These are phyloP conservation scores for Astyanax mexicanus DNA, from an alignment of 2,797 vertebrate species.

Conservation along the genomic window DNA sequence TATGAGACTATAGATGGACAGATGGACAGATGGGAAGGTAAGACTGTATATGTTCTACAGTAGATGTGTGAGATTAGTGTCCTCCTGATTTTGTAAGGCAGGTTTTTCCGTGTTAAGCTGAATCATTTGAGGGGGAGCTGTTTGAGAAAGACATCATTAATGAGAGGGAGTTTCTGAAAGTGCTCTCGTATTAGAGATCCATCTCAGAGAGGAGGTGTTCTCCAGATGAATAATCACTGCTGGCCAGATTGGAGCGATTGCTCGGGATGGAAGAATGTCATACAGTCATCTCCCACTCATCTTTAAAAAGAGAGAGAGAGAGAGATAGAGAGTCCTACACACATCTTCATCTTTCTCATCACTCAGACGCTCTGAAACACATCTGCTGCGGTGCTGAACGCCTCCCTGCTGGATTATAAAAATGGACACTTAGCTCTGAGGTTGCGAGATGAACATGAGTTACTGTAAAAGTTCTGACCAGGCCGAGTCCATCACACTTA, in stretches of 20 bases:
- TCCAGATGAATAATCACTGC: slow-evolving; percentile 33
- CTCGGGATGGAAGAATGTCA: slow-evolving; percentile 27
- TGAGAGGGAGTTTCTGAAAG: slow-evolving; percentile 21
- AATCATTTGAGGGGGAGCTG: slow-evolving; percentile 3
- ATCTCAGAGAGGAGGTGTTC: slow-evolving; percentile 27
- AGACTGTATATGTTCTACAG: too few relatives aligned
- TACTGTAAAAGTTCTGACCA: slow-evolving; percentile 46
- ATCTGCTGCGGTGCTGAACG: slow-evolving; percentile 38
- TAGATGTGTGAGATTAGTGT: background rate
- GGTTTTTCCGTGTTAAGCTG: background rate
- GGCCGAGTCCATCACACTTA: slow-evolving; percentile 23
- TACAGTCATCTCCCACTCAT: slow-evolving; percentile 30
- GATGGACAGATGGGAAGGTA: too few relatives aligned
- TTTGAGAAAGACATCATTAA: slow-evolving; percentile 14
- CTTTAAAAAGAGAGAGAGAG: slow-evolving; percentile 15
- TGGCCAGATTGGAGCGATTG: slow-evolving; percentile 17
- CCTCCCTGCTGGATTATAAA: slow-evolving; percentile 47
- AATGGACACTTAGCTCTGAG: slow-evolving; percentile 33
- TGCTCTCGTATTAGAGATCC: slow-evolving; percentile 26
- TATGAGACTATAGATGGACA: too few relatives aligned
- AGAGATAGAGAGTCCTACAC: slow-evolving; percentile 9
- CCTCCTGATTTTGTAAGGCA: background rate
- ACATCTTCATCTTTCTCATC: slow-evolving; percentile 21
- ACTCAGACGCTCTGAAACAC: slow-evolving; percentile 37
- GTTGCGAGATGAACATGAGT: slow-evolving; percentile 36